phyloP scores from a whole-genome alignment of 1,140 invertebrate species.

The Drosophila equinoxialis region DNA sequence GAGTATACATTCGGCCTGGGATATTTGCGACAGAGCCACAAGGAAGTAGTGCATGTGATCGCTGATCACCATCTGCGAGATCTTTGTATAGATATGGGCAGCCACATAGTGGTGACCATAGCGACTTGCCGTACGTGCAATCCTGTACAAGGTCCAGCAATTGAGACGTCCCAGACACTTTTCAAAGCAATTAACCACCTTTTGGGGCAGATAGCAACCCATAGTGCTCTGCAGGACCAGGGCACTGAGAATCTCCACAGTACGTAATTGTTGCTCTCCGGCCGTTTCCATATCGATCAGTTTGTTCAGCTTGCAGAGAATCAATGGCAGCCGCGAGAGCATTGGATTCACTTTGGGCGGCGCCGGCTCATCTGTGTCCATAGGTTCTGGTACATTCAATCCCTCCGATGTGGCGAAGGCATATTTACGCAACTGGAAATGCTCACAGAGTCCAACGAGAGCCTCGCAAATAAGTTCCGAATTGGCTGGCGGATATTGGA shows the following conservation, averaged over 20 bases:
- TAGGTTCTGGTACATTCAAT: constrained; percentile 34
- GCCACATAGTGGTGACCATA: constrained; percentile 92
- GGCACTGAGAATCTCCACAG: constrained; percentile 76
- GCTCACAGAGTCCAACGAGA: constrained; percentile 75
- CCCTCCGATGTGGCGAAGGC: constrained; percentile 36
- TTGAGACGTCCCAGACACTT: constrained; percentile 85
- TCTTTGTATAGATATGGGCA: constrained; percentile 86
- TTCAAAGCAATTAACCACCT: constrained; percentile 86
- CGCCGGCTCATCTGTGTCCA: constrained; percentile 62
- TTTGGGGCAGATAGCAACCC: constrained; percentile 84
- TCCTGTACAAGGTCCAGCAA: constrained; percentile 93
- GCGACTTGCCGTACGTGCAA: constrained; percentile 91
- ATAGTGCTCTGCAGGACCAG: constrained; percentile 91
- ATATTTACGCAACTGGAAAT: constrained; percentile 76
- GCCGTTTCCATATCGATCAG: constrained; percentile 54
- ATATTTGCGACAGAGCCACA: constrained; percentile 89
- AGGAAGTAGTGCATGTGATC: constrained; percentile 97
- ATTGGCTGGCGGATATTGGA: constrained; percentile 66
- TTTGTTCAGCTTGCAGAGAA: constrained; percentile 76
- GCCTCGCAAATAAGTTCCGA: constrained; percentile 74
- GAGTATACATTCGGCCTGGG: constrained; percentile 86
- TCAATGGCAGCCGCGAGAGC: constrained; percentile 61
- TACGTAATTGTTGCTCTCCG: constrained; percentile 53
- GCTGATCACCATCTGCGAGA: constrained; percentile 91
- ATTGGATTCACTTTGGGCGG: constrained; percentile 68